These are phyloP conservation scores for Morinoia aosen DNA, from an alignment of 2,888 invertebrate species.

Conservation along the genomic window DNA sequence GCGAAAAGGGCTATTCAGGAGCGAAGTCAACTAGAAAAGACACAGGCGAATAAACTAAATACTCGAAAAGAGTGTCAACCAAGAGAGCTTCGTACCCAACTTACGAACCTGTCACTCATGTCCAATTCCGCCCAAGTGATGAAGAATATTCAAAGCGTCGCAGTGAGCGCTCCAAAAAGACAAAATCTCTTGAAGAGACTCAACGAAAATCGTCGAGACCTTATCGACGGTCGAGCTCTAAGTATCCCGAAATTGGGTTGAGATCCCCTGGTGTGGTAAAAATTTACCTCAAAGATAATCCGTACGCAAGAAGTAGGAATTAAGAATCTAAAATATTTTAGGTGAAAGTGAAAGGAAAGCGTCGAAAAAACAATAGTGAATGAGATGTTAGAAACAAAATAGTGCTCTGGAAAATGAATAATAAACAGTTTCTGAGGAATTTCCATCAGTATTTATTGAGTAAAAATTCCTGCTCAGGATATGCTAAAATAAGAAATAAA, in stretches of 20 bases:
- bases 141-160: not conserved
- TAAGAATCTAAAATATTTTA: not conserved
- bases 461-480: not conserved
- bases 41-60: not conserved
- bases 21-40: not conserved
- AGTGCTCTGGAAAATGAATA: not conserved
- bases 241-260: not conserved
- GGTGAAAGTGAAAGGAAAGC: not conserved
- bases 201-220: not conserved
- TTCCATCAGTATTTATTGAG: not conserved
- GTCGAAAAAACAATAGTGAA: not conserved
- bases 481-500: not conserved
- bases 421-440: not conserved
- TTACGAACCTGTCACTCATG: not conserved
- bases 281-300: constrained; percentile 1
- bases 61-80: not conserved
- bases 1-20: not conserved
- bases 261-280: not conserved
- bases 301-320: not conserved
- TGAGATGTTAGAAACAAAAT: not conserved
- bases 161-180: not conserved
- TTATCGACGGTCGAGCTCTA: not conserved
- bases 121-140: not conserved
- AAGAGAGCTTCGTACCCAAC: not conserved
- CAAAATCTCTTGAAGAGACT: not conserved